These are phyloP conservation scores for Drosophila helvetica DNA, from an alignment of 2,888 invertebrate species.

Conservation along the genomic window DNA sequence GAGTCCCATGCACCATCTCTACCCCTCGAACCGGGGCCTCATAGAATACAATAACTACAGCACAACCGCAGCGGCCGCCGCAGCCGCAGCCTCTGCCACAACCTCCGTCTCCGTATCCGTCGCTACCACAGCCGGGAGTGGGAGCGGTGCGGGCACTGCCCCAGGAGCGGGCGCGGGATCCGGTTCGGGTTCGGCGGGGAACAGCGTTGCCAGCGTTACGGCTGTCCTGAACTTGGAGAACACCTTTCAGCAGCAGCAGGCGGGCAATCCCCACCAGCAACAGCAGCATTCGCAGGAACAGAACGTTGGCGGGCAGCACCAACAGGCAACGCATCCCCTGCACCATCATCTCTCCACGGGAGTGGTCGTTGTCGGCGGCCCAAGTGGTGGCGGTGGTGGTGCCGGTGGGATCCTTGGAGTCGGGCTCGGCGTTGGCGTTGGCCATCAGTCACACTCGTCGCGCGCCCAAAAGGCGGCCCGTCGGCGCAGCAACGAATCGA, in stretches of 20 bases:
- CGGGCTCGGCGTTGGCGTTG: slow-evolving; percentile 10
- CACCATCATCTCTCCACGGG: slow-evolving; percentile 79
- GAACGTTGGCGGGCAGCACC: slow-evolving; percentile 48
- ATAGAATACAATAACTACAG: slow-evolving; percentile 80
- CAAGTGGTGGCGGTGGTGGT: slow-evolving; percentile 7
- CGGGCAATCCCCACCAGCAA: slow-evolving; percentile 45
- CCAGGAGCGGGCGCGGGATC: background rate
- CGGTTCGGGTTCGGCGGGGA: slow-evolving; percentile 20
- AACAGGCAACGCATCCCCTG: slow-evolving; percentile 69
- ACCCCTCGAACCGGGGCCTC: slow-evolving; percentile 80
- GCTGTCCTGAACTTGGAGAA: slow-evolving; percentile 68
- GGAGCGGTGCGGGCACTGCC: slow-evolving; percentile 34
- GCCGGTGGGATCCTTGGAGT: background rate
- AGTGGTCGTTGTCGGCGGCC: slow-evolving; percentile 48
- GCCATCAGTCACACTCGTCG: slow-evolving; percentile 59
- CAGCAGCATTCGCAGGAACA: slow-evolving; percentile 49
- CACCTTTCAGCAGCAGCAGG: slow-evolving; percentile 56
- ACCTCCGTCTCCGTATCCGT: slow-evolving; percentile 53
- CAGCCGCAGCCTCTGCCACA: slow-evolving; percentile 68
- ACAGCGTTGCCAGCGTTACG: slow-evolving; percentile 52
- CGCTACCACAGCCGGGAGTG: slow-evolving; percentile 49
- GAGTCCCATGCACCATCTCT: slow-evolving; percentile 82
- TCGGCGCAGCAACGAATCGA: slow-evolving; percentile 83
- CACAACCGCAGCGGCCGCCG: slow-evolving; percentile 67
- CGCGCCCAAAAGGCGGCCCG: slow-evolving; percentile 81